These are phyloP conservation scores for Agrochola macilenta DNA, from an alignment of 2,888 invertebrate genomes.

Conservation along the genomic window DNA sequence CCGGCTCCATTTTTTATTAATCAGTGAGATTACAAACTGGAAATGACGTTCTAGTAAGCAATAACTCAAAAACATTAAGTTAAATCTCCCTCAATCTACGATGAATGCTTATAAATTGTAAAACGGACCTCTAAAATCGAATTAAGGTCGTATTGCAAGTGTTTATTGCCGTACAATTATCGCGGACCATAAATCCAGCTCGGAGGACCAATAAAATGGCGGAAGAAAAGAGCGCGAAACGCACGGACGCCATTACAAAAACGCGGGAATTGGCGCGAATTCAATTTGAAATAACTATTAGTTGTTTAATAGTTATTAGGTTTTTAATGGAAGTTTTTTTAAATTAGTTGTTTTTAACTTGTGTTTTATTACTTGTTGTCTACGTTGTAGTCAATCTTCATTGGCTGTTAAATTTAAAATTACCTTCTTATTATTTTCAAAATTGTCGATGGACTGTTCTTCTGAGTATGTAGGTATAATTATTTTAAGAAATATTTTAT, in stretches of 20 bases:
- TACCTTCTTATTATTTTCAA: neutral
- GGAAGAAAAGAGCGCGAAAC: constrained; percentile 74
- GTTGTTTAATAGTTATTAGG: constrained; percentile 56
- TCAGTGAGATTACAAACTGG: neutral
- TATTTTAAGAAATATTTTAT: neutral
- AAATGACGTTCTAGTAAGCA: neutral
- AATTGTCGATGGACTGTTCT: neutral
- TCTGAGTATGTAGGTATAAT: neutral
- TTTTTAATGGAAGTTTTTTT: constrained; percentile 45
- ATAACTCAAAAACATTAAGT: constrained; percentile 17
- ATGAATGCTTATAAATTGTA: constrained; percentile 65
- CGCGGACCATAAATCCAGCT: constrained; percentile 79
- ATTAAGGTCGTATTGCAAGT: constrained; percentile 80
- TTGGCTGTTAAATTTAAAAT: constrained; percentile 7
- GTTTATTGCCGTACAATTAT: constrained; percentile 80
- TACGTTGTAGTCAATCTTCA: neutral
- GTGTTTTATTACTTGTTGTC: constrained; percentile 8
- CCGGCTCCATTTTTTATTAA: neutral
- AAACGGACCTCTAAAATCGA: constrained; percentile 75
- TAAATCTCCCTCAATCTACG: constrained; percentile 19
- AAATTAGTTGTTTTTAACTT: constrained; percentile 33
- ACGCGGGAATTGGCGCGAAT: constrained; percentile 52
- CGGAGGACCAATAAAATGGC: constrained; percentile 82
- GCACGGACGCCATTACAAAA: constrained; percentile 68
- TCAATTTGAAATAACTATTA: constrained; percentile 64